Evolutionary conservation across 2,797 vertebrate species (phyloP), one percentile per base, ranked within the genome.

Genomic region (Paguma larvata): DNA sequence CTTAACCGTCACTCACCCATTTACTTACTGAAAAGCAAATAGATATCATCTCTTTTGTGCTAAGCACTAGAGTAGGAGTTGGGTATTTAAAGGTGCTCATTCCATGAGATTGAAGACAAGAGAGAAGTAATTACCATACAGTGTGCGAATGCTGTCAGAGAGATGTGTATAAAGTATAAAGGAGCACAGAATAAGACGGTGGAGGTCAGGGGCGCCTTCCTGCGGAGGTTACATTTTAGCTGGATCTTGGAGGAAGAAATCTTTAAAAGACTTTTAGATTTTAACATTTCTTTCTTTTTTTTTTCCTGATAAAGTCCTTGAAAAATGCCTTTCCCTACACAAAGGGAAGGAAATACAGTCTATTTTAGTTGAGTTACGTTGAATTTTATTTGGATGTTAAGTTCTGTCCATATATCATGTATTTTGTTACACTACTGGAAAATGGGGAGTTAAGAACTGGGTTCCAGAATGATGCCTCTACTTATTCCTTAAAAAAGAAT

Each of bases 401-500:
- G 3, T 51, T 44, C 82, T 83, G 13, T 44, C 46, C 44, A n/a
- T 34, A 79, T 19, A 62, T 90, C 25, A 25, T 34, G 0, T 75
- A 3, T 72, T 73, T 78, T 75, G 16, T 94, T 62, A 59, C 25
- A 77, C 46, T 88, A 25, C 16, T 32, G 32, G 48, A 48, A 87
- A 96, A 53, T 38, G 2, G 51, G 67, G 25, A 51, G 79, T 70
- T 53, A 65, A 85, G 78, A 97, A 75, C 65, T 48, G 75, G n/a
- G 9, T 44, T 92, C 86, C 38, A 53, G 38, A 84, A 93, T 46
- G 44, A 56, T 51, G 6, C 23, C 63, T 32, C 41, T 68, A 63
- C 79, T 95, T 59, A 34, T 88, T 84, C 56, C 90, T 67, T 6
- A 34, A 59, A 85, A 67, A 38, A n/a, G 38, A 96, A n/a, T n/a